Base-by-base conservation (phyloP, 1,140 invertebrate species). In the Drosophila kanapiae region DNA sequence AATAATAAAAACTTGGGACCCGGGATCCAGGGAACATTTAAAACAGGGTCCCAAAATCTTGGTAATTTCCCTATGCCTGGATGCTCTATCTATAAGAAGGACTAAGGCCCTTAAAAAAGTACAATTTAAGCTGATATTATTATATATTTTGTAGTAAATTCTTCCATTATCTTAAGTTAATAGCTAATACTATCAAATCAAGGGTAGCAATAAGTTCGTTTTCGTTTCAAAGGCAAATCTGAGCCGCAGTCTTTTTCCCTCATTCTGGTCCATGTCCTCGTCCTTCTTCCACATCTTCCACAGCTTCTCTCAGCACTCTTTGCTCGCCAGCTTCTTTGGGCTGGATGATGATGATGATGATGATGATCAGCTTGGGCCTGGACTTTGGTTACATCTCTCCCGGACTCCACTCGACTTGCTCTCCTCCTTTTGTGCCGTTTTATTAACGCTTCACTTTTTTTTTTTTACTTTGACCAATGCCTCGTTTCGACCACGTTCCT, bases 371-470 rank as follows among this genome's bases (percentile, higher is more conserved):
- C 53, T 35, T 62, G 65, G 57, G 60, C 59, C 85, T 70, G 72
- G 80, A 75, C 85, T 88, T 87, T 90, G 84, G 85, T 80, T 86
- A 88, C 82, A 80, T 69, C 70, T 78, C 45, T 70, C 23, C 60
- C 76, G 78, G 63, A 70, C 75, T 77, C 62, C 54, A 23, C 18
- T 57, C 33, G 18, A 38, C 53, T 54, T 54, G 53, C 9, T 27
- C 35, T 33, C 53, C 53, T 87, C 75, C 80, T 82, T 87, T 86
- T 87, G 79, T 86, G 83, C 82, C 82, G 82, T 86, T 86, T 82
- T 87, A 86, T 86, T 82, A 72, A 87, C 83, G 83, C 82, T 86
- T 86, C 79, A 87, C 79, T 86, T 86, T 86, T 86, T 85, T 68
- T 56, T 14, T 14, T 5, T 23, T 6, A 7, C 9, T 9, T 40